Evolutionary conservation across 2,113 vertebrate genomes (phyloP).

Genomic region (Thunnus maccoyii): DNA sequence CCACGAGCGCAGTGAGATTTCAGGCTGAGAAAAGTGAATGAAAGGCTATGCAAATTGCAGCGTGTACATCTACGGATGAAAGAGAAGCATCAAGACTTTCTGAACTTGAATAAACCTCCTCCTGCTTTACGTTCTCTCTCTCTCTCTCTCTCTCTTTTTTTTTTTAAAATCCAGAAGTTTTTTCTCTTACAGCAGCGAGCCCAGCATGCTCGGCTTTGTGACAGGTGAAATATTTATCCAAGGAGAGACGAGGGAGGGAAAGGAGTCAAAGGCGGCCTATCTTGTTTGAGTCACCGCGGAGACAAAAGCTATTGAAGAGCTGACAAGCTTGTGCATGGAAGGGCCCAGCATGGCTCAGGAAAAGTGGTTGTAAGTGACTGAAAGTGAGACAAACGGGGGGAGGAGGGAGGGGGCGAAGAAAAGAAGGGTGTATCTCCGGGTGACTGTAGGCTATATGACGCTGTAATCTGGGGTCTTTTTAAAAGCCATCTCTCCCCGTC

Average conservation of each 20-base stretch:
- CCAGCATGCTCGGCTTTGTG: constrained; percentile 54
- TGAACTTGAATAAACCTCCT: constrained; percentile 47
- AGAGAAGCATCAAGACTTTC: constrained; percentile 34
- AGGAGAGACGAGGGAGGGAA: constrained; percentile 33
- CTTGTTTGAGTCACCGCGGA: constrained; percentile 62
- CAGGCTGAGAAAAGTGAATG: constrained; percentile 38
- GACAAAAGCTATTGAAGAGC: constrained; percentile 80
- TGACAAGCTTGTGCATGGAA: constrained; percentile 74
- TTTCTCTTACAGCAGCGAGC: constrained; percentile 41
- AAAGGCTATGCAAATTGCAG: constrained; percentile 61
- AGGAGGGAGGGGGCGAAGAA: constrained; percentile 30
- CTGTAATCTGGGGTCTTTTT: constrained; percentile 81
- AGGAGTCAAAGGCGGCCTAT: constrained; percentile 56
- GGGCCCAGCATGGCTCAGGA: constrained; percentile 56
- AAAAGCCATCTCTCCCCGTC: constrained; percentile 75
- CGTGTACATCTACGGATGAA: constrained; percentile 61
- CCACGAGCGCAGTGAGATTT: constrained; percentile 53
- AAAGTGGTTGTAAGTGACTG: constrained; percentile 63
- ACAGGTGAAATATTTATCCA: constrained; percentile 71
- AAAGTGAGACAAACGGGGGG: constrained; percentile 70
- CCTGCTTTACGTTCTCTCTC: constrained; percentile 33
- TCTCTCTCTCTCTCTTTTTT: neutral
- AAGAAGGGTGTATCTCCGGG: constrained; percentile 67
- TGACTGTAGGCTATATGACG: constrained; percentile 33
- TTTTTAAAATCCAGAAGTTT: neutral